phyloP scores from a whole-genome alignment of 2,113 vertebrate species.

The Odontesthes bonariensis region DNA sequence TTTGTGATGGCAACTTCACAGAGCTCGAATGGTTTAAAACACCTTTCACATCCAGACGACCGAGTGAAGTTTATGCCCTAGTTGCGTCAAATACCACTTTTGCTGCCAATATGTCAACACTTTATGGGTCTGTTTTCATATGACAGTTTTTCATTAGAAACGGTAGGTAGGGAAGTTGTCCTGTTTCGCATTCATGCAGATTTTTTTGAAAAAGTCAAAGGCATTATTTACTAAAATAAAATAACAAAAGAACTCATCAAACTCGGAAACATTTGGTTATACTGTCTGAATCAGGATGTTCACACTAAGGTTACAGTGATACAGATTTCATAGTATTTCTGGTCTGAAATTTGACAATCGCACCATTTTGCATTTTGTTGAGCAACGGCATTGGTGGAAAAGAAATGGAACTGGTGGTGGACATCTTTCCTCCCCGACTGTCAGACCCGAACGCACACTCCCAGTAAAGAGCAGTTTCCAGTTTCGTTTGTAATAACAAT shows the following conservation, averaged over 20 bases:
- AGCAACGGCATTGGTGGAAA: not conserved
- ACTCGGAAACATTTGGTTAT: conserved; percentile 1
- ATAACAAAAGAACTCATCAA: not conserved
- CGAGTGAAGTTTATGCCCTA: not conserved
- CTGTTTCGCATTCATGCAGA: not conserved
- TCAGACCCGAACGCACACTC: too few relatives aligned
- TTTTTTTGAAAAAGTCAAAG: not conserved
- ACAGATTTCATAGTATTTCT: not conserved
- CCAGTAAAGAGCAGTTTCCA: too few relatives aligned
- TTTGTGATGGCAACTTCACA: not conserved
- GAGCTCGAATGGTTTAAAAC: not conserved
- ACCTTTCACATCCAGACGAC: conserved; percentile 7
- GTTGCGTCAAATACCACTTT: not conserved
- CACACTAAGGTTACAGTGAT: not conserved
- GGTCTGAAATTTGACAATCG: too few relatives aligned
- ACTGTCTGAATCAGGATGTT: not conserved
- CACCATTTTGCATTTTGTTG: too few relatives aligned
- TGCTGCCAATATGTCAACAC: not conserved
- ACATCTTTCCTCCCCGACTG: not conserved
- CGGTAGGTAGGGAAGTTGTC: accelerated
- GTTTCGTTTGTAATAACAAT: too few relatives aligned
- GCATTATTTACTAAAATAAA: not conserved
- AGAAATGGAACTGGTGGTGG: not conserved
- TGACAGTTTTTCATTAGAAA: not conserved
- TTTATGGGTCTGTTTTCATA: not conserved